Conservation (phyloP, 2,113 vertebrate genomes). For the Labeo catla region DNA sequence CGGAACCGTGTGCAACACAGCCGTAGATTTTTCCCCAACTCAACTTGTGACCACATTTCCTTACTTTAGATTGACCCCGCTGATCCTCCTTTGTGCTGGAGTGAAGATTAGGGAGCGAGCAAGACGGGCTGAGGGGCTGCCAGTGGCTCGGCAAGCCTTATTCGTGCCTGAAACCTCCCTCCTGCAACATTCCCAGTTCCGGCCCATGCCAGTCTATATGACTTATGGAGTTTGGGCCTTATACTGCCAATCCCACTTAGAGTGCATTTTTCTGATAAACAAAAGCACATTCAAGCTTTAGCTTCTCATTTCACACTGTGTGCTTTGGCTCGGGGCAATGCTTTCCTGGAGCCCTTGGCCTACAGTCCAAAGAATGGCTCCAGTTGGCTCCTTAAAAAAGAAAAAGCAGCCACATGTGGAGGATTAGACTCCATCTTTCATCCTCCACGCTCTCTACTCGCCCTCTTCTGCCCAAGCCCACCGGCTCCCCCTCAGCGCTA, state of each 20-base stretch:
- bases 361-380: conserved; percentile 78
- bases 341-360: conserved; percentile 82
- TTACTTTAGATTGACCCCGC: conserved; percentile 77
- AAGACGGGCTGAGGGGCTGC: conserved; percentile 59
- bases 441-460: conserved; percentile 76
- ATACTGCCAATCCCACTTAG: conserved; percentile 82
- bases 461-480: conserved; percentile 70
- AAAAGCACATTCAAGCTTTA: conserved; percentile 85
- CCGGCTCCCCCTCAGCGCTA: conserved; percentile 56
- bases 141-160: conserved; percentile 68
- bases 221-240: conserved; percentile 81
- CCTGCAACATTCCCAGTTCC: conserved; percentile 66
- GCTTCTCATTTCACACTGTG: conserved; percentile 87
- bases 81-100: conserved; percentile 71
- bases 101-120: conserved; percentile 68
- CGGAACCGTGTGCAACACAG: conserved; percentile 53
- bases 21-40: conserved; percentile 57
- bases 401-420: conserved; percentile 78
- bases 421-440: conserved; percentile 83
- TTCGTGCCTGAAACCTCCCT: conserved; percentile 59
- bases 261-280: conserved; percentile 87
- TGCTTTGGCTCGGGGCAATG: conserved; percentile 81
- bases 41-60: conserved; percentile 67
- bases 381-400: conserved; percentile 77
- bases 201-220: conserved; percentile 77